These are phyloP conservation scores for Acrossocheilus fasciatus DNA, from an alignment of 2,797 vertebrate species.

Conservation along the genomic window DNA sequence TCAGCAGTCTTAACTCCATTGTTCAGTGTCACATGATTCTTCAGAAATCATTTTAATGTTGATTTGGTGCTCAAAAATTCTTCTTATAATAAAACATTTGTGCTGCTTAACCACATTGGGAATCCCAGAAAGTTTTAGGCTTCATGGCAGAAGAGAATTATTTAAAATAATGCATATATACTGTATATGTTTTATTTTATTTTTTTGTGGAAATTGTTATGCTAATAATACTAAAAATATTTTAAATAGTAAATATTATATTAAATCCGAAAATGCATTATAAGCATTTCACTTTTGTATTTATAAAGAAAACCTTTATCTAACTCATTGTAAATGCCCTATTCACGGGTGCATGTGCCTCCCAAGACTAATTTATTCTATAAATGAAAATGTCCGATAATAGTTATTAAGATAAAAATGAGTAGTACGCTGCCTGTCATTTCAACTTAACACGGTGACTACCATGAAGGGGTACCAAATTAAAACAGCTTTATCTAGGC, in stretches of 20 bases:
- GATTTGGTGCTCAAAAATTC: neutral
- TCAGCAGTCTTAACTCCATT: neutral
- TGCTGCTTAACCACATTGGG: neutral
- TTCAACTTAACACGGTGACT: neutral
- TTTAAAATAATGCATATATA: neutral
- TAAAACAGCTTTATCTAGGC: conserved; percentile 2
- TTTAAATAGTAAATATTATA: no score
- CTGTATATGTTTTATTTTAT: neutral
- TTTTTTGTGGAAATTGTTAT: neutral
- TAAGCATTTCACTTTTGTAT: neutral
- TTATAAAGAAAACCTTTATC: neutral
- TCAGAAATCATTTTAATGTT: neutral
- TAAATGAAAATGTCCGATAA: neutral
- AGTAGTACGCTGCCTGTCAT: neutral
- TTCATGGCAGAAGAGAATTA: neutral
- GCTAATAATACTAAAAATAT: neutral
- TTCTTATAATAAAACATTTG: neutral
- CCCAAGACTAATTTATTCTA: neutral
- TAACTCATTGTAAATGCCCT: neutral
- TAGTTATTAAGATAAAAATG: neutral
- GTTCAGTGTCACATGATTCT: neutral
- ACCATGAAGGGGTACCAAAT: neutral
- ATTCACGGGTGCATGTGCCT: neutral
- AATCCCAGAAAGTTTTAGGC: neutral
- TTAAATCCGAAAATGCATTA: neutral